These are phyloP conservation scores for Bombus consobrinus DNA, from an alignment of 1,140 invertebrate species.

Conservation along the genomic window DNA sequence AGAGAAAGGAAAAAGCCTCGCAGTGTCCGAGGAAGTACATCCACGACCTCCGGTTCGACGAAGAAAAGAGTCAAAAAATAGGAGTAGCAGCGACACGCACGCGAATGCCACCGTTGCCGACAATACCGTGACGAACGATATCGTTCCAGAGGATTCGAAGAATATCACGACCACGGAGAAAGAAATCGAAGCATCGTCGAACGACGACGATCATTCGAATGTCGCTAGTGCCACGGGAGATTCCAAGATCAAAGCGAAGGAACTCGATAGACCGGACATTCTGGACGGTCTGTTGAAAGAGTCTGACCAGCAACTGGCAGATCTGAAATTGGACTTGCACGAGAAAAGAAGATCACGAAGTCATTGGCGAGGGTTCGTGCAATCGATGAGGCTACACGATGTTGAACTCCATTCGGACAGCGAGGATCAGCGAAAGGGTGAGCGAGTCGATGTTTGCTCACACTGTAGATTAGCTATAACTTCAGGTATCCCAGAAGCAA, in stretches of 20 bases:
- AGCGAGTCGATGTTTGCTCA: conserved; percentile 38
- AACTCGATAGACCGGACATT: conserved; percentile 73
- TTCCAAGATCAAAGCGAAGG: conserved; percentile 31
- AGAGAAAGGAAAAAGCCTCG: conserved; percentile 41
- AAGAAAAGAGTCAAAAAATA: conserved; percentile 53
- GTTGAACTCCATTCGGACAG: conserved; percentile 76
- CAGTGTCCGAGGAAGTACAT: conserved; percentile 25
- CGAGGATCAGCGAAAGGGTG: conserved; percentile 78
- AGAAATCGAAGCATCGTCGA: neutral
- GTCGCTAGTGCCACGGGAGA: neutral
- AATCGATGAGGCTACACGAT: conserved; percentile 74
- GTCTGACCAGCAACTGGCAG: conserved; percentile 72
- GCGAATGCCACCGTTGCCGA: neutral
- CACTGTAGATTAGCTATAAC: too few relatives aligned
- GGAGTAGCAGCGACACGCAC: neutral
- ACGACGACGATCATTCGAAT: neutral
- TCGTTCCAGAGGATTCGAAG: neutral
- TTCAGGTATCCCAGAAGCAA: neutral
- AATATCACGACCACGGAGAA: neutral
- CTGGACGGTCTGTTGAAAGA: conserved; percentile 76
- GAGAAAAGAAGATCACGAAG: conserved; percentile 68
- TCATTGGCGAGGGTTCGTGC: conserved; percentile 72
- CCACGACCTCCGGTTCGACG: conserved; percentile 52
- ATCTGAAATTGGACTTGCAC: conserved; percentile 69
- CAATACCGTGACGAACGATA: neutral